Conservation (phyloP, 2,113 vertebrate species). For the Erythrocebus patas region DNA sequence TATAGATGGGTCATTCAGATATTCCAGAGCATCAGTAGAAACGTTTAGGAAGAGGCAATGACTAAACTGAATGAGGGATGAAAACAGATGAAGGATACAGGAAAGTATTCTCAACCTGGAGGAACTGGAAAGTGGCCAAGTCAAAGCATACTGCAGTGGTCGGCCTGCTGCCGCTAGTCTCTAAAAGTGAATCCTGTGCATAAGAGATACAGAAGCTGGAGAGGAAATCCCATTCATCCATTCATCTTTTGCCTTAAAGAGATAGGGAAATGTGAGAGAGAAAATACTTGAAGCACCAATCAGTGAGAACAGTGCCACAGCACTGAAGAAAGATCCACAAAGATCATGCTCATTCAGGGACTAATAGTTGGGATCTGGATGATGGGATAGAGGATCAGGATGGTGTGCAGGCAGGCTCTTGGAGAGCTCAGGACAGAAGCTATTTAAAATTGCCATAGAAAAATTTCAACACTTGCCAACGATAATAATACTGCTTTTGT, state of each 20-base stretch:
- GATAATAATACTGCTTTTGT: background rate
- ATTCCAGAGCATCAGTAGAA: background rate
- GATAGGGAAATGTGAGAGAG: background rate
- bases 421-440: background rate
- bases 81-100: background rate
- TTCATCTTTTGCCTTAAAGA: background rate
- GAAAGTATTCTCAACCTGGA: background rate
- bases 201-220: background rate
- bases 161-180: too few relatives aligned
- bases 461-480: background rate
- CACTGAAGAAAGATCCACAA: too few relatives aligned
- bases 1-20: background rate
- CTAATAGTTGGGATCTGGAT: background rate
- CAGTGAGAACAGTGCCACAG: background rate
- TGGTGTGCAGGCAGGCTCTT: accelerated
- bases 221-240: background rate
- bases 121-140: background rate
- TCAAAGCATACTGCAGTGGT: background rate
- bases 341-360: background rate
- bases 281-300: background rate
- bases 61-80: background rate
- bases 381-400: background rate
- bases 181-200: background rate
- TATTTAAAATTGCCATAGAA: background rate
- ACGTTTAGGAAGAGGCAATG: background rate